Evolutionary conservation across 2,797 vertebrate genomes (phyloP).

Genomic region (Fratercula arctica): DNA sequence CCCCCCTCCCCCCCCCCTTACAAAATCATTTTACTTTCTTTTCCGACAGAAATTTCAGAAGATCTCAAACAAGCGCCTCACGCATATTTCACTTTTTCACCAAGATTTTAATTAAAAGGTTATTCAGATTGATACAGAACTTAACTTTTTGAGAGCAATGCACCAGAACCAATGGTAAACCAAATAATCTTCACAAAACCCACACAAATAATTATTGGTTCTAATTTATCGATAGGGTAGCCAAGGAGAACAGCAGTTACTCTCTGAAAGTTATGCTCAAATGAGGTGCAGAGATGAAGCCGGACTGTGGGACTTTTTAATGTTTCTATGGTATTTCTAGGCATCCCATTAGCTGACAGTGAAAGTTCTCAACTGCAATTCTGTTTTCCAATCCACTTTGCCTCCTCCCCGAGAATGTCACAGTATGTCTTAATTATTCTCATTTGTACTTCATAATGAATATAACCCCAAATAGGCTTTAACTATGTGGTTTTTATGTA

Average conservation of each 20-base stretch:
- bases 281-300: neutral
- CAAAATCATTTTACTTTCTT: neutral
- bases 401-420: neutral
- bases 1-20: accelerated
- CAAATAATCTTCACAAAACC: neutral
- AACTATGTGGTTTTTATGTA: neutral
- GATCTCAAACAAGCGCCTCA: neutral
- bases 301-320: neutral
- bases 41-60: neutral
- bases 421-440: conserved; percentile 10
- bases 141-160: neutral
- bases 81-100: neutral
- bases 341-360: neutral
- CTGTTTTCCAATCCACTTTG: neutral
- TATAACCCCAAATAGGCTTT: neutral
- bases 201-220: neutral
- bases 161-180: neutral
- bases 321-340: neutral
- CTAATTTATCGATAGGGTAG: neutral
- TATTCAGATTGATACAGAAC: neutral
- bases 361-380: neutral
- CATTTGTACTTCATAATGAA: neutral
- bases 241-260: neutral
- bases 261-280: neutral
- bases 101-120: neutral